These are phyloP conservation scores for Tetramorium alpestre DNA, from an alignment of 1,140 invertebrate species.

Conservation along the genomic window DNA sequence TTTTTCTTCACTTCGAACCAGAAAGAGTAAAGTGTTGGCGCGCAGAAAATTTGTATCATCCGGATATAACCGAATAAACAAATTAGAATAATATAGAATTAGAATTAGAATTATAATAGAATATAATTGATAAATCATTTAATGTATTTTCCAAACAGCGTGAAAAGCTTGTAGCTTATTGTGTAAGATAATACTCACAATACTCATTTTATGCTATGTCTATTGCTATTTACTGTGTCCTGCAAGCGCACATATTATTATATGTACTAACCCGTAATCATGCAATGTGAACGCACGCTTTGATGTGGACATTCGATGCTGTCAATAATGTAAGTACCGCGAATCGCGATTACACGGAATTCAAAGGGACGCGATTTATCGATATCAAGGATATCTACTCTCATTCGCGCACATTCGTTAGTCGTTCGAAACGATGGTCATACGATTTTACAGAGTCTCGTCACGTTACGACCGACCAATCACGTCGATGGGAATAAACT, in stretches of 20 bases:
- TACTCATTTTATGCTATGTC: not conserved
- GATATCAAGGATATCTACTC: constrained; percentile 63
- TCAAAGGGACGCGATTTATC: constrained; percentile 65
- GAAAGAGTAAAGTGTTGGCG: not conserved
- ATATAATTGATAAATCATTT: not conserved
- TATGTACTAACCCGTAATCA: constrained; percentile 28
- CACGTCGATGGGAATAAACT: constrained; percentile 26
- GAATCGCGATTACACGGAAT: constrained; percentile 53
- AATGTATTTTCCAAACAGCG: constrained; percentile 13
- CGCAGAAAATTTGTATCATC: not conserved
- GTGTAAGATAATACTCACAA: not conserved
- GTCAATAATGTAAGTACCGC: constrained; percentile 33
- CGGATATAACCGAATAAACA: not conserved
- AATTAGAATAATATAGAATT: not conserved
- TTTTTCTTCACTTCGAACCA: not conserved
- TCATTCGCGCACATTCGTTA: constrained; percentile 60
- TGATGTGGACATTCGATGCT: constrained; percentile 40
- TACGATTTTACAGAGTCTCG: constrained; percentile 43
- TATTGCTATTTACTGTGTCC: constrained; percentile 14
- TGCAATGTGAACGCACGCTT: not conserved
- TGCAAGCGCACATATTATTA: not conserved
- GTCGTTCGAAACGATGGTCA: constrained; percentile 26
- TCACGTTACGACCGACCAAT: constrained; percentile 57
- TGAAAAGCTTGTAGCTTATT: not conserved
- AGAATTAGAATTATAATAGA: not conserved